Conservation (phyloP, 2,888 invertebrate genomes). For the Clunio marinus region DNA sequence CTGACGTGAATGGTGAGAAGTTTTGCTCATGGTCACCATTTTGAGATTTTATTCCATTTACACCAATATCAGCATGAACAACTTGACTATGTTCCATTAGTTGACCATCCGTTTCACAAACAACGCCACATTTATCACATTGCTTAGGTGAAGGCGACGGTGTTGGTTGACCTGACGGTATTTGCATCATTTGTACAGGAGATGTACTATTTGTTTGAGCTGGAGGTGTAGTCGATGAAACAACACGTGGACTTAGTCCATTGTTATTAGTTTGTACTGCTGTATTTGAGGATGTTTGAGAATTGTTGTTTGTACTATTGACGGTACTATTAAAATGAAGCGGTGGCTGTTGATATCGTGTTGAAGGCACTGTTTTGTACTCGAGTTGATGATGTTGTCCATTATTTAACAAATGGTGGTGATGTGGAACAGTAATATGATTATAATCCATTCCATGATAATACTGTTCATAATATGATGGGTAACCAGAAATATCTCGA, state of each 20-base stretch:
- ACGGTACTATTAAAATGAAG: constrained; percentile 43
- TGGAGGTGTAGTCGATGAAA: constrained; percentile 50
- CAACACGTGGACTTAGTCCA: constrained; percentile 49
- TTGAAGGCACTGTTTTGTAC: constrained; percentile 43
- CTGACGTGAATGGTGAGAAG: constrained; percentile 49
- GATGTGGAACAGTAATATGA: neutral
- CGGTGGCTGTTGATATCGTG: constrained; percentile 40
- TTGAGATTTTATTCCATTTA: constrained; percentile 8
- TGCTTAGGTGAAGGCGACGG: constrained; percentile 70
- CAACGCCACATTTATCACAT: constrained; percentile 79
- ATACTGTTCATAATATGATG: constrained; percentile 50
- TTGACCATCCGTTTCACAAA: constrained; percentile 70
- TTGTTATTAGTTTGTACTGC: constrained; percentile 28
- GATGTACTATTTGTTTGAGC: constrained; percentile 51
- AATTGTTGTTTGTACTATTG: constrained; percentile 40
- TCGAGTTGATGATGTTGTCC: constrained; percentile 42
- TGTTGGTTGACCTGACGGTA: constrained; percentile 57
- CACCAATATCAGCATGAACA: constrained; percentile 57
- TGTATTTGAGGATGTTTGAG: constrained; percentile 12
- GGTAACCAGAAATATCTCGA: neutral
- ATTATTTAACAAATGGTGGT: neutral
- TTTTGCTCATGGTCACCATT: constrained; percentile 41
- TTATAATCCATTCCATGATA: constrained; percentile 46
- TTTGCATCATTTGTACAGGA: constrained; percentile 52
- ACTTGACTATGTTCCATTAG: constrained; percentile 70